Percentiles rank a stretch among this genome's conserved stretches.
Evolutionary conservation across 2,888 invertebrate genomes (phyloP).

Genomic region (Scaptomyza caliginosa): DNA sequence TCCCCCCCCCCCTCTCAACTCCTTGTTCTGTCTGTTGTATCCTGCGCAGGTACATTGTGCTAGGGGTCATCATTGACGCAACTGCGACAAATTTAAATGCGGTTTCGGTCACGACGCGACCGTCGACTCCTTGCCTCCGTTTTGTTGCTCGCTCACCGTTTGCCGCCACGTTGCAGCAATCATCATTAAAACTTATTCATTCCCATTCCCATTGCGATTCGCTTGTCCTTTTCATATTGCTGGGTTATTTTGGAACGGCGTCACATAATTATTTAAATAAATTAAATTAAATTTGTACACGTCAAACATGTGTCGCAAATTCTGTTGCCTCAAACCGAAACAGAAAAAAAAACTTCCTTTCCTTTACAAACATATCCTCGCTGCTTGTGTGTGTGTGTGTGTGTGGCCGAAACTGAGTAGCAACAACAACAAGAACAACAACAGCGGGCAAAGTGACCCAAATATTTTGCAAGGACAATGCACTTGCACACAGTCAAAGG

Average conservation of each 20-base stretch:
- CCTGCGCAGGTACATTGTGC: slow-evolving; percentile 53
- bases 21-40: slow-evolving; percentile 13
- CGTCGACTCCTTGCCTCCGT: slow-evolving; percentile 4
- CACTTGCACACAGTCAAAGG: slow-evolving; percentile 55
- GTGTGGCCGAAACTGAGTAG: slow-evolving; percentile 66
- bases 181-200: slow-evolving; percentile 81
- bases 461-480: slow-evolving; percentile 78
- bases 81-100: slow-evolving; percentile 80
- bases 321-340: slow-evolving; percentile 46
- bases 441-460: slow-evolving; percentile 77
- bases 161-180: slow-evolving; percentile 77
- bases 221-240: slow-evolving; percentile 21
- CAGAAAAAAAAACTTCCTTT: slow-evolving; percentile 60
- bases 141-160: slow-evolving; percentile 35
- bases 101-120: slow-evolving; percentile 56
- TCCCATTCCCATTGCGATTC: background rate
- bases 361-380: background rate
- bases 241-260: slow-evolving; percentile 56
- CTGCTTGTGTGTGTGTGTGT: background rate
- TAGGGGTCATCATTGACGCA: slow-evolving; percentile 64
- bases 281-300: slow-evolving; percentile 80
- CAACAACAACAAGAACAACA: no score
- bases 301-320: slow-evolving; percentile 80
- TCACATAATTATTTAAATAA: slow-evolving; percentile 79
- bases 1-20: background rate